These are phyloP conservation scores for Morone chrysops DNA, from an alignment of 2,113 vertebrate genomes.

Conservation along the genomic window DNA sequence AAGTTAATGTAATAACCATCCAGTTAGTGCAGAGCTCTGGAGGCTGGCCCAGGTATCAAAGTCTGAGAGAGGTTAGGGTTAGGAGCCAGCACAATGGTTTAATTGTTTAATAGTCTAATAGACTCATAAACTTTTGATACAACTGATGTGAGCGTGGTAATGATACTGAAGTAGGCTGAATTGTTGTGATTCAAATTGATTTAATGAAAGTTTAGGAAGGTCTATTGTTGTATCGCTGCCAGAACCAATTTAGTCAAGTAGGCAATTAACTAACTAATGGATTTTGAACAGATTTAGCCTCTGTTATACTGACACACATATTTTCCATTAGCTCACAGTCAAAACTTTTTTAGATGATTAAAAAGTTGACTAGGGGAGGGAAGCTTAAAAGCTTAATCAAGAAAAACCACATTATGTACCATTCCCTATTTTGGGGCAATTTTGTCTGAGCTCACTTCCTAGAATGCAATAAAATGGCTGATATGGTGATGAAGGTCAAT, in stretches of 20 bases:
- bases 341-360: neutral
- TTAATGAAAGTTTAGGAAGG: neutral
- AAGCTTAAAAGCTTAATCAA: neutral
- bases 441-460: neutral
- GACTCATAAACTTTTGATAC: neutral
- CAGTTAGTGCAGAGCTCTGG: conserved; percentile 6
- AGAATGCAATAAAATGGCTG: neutral
- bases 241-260: conserved; percentile 1
- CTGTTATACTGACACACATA: neutral
- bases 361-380: neutral
- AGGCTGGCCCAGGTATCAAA: neutral
- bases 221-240: neutral
- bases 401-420: neutral
- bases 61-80: conserved; percentile 36
- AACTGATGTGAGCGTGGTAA: neutral
- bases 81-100: neutral
- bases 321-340: conserved; percentile 7
- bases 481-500: neutral
- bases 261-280: neutral
- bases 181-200: neutral
- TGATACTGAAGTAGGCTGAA: neutral
- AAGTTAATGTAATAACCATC: conserved; percentile 62
- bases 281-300: neutral
- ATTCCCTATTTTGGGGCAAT: neutral
- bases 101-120: neutral